Base-by-base conservation (phyloP, 2,888 invertebrate genomes). In the Germaria angustata region DNA sequence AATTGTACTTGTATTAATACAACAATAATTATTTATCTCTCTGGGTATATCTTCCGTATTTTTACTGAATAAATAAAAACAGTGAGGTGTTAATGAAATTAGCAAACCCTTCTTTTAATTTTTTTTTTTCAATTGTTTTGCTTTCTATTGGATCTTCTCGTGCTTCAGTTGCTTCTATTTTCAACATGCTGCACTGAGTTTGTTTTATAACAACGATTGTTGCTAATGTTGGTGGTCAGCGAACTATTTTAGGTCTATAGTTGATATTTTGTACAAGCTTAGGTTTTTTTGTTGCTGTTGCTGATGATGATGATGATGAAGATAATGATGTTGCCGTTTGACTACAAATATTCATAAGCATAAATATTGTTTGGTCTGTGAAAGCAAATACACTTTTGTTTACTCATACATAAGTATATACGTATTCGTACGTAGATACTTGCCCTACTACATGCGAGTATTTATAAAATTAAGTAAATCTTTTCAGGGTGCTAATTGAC, bases 51-150 rank as follows among this genome's bases (percentile, higher is more conserved):
- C 71, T 78, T 75, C 81, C 77, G 72, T 78, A 81, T 81, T 77
- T 72, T 75, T 73, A 69, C 49, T 51, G 44, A 49, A 65, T 53
- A 78, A 79, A 79, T 75, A 79, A 75, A 75, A 53, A 75, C 73
- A 75, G 69, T 71, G 20, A 59, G 71, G 80, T 84, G 84, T 75
- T 84, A 84, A 84, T 84, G 80, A 81, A 84, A 80, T 80, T 78
- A 84, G 84, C 83, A 84, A n/a, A 84, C 69, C 73, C 81, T 79
- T 82, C 65, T 36, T 7, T 63, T 46, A 20, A 8, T 55, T 51
- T 8, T n/a, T 28, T 15, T 34, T 39, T 36, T 57, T 59, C 15
- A 2, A n/a, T n/a, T n/a, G n/a, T n/a, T n/a, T n/a, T n/a, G 0
- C 28, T 6, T 75, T 46, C 34, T 44, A 44, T 63, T 51, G 41